Base-by-base conservation (phyloP, 2,113 vertebrate genomes). In the Anser cygnoides region DNA sequence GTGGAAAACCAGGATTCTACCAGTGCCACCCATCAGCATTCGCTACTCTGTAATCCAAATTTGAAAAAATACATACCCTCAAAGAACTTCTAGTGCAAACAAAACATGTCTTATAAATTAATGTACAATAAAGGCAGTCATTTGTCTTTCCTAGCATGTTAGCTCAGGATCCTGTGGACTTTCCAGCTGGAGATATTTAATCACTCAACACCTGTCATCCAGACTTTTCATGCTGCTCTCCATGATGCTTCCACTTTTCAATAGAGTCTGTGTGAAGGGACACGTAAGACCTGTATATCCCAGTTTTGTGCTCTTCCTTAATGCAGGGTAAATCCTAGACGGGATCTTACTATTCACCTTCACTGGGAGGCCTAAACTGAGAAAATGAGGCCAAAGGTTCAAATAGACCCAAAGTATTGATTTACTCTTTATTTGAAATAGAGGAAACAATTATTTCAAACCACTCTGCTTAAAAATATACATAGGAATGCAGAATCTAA, bases 131-230 rank as follows among this genome's bases (percentile, higher is more conserved):
- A 77, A 84, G 44, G 23, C 75, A 80, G 68, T 76, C n/a, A 49
- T 90, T 92, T 90, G 22, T 82, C 83, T 94, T 90, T 77, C 26
- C 49, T 55, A 73, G 70, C 75, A 61, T 82, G 59, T 70, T 86
- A 91, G n/a, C 66, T 77, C 39, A 33, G 87, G 70, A 88, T 90
- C 83, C 74, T 90, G 59, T 59, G 83, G 92, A 90, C 83, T 77
- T 88, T 87, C 26, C 75, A 95, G 83, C 44, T 88, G 92, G 78
- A 89, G 79, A 44, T 88, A 54, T 84, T 94, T 94, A 90, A 84
- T 81, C 61, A 59, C 75, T 88, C 83, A 74, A 81, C 79, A 84
- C 87, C 79, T 92, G 84, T 70, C 79, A 90, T 61, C 59, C 79
- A 82, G 55, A 70, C 74, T 85, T 90, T 92, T 88, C 55, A 33